Evolutionary conservation across 2,113 vertebrate genomes (phyloP).

Genomic region (Furnarius figulus): DNA sequence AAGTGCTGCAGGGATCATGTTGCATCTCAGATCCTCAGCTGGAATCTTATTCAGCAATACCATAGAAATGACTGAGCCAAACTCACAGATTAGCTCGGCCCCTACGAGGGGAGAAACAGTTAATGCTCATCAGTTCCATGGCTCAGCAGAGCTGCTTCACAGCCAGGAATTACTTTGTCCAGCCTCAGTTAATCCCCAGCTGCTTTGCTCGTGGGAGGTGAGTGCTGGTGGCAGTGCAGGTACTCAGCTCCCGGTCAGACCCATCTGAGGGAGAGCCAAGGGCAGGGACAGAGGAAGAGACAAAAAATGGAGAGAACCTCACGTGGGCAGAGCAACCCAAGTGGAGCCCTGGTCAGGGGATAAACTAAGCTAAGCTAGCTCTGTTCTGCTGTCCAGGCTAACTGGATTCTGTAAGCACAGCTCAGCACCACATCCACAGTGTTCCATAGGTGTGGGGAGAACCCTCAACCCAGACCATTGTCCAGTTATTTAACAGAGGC

Average conservation of each 20-base stretch:
- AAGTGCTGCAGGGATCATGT: neutral
- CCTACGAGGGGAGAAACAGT: neutral
- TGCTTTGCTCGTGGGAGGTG: neutral
- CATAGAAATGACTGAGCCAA: neutral
- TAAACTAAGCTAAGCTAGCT: neutral
- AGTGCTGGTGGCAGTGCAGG: neutral
- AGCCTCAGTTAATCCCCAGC: neutral
- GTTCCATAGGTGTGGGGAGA: accelerated
- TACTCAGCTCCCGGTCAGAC: accelerated
- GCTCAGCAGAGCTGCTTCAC: neutral
- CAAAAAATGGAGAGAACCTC: neutral
- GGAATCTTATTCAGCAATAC: neutral
- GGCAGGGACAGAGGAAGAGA: neutral
- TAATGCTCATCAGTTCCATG: neutral
- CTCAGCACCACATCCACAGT: accelerated
- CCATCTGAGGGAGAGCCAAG: neutral
- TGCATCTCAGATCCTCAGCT: neutral
- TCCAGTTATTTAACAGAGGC: neutral
- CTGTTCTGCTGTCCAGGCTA: neutral
- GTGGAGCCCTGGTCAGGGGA: neutral
- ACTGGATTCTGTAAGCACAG: neutral
- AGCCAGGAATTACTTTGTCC: neutral
- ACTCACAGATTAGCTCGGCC: neutral
- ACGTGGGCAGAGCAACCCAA: accelerated
- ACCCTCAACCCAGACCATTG: too few relatives aligned